Base-by-base conservation (phyloP, 1,140 invertebrate genomes). In the Leptestheria dahalacensis region DNA sequence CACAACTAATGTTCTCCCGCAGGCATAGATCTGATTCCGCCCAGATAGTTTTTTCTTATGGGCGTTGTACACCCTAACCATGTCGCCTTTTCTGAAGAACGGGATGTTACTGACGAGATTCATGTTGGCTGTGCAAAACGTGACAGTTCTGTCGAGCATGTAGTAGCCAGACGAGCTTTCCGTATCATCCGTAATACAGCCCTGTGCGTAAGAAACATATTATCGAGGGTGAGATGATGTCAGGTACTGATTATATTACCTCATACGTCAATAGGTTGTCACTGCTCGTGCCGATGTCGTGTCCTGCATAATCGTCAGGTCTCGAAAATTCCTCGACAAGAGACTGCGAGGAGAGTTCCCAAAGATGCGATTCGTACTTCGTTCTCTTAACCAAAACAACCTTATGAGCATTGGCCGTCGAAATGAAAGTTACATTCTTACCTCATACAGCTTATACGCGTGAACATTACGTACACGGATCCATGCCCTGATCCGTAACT, bases 111-210 rank as follows among this genome's bases (percentile, higher is more conserved):
- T 60, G 21, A 60, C 18, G 11, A 52, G 23, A 33, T 50, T 52
- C 49, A 60, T 50, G 51, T 52, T 51, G 11, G 29, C 52, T 18
- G 24, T 28, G 20, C 58, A 60, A 12, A 60, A 11, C 3, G 28
- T 52, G n/a, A 60, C 21, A n/a, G 29, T 52, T 20, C 52, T 23
- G 51, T 60, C 58, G 18, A 60, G 49, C 28, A 51, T 48, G 41
- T 60, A 60, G 52, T 51, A 60, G 10, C 58, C 58, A 15, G 25
- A 50, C 20, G 49, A 33, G 15, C 29, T 33, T 20, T 50, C 33
- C 3, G 49, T 23, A 29, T 50, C 49, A 51, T 52, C 58, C 48
- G 51, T 41, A 18, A 60, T 29, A n/a, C 20, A 33, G 20, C 58
- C 53, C 53, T 55, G 28, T 15, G 26, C 3, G 15, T 25, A 18